Evolutionary conservation across 1,140 invertebrate genomes (phyloP).

Genomic region (Lasioglossum baleicum): DNA sequence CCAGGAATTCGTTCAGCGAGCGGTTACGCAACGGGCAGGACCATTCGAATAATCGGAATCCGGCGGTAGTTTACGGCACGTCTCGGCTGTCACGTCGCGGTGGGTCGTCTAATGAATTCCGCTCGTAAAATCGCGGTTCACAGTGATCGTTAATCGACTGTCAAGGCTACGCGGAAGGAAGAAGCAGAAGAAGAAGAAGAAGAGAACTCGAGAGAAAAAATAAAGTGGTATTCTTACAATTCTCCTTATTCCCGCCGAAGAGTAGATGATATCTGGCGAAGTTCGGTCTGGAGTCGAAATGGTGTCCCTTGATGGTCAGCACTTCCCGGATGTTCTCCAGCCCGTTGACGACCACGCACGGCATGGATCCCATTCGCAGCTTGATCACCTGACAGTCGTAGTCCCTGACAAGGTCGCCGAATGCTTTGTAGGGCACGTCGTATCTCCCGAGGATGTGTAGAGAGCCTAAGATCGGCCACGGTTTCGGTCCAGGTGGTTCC

Average conservation of each 20-base stretch:
- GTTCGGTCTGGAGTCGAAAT: conserved; percentile 85
- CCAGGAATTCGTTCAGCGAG: neutral
- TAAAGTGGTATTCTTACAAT: conserved; percentile 81
- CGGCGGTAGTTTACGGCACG: neutral
- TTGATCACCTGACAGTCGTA: conserved; percentile 82
- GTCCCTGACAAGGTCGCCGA: conserved; percentile 79
- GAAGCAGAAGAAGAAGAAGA: too few relatives aligned
- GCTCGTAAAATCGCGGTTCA: neutral
- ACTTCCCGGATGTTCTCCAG: conserved; percentile 84
- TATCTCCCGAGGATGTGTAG: conserved; percentile 82
- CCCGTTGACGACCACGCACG: conserved; percentile 84
- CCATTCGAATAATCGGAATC: conserved; percentile 29
- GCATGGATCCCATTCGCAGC: conserved; percentile 82
- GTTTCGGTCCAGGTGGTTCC: conserved; percentile 81
- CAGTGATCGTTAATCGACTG: neutral
- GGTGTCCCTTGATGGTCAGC: conserved; percentile 81
- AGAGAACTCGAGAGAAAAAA: neutral
- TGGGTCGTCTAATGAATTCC: conserved; percentile 12
- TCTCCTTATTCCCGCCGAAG: conserved; percentile 85
- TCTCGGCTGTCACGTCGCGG: neutral
- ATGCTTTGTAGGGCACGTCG: conserved; percentile 84
- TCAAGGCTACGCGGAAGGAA: too few relatives aligned
- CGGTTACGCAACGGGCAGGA: conserved; percentile 16
- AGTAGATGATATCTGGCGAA: conserved; percentile 84
- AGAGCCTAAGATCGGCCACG: conserved; percentile 83